Evolutionary conservation across 2,113 vertebrate species (phyloP).

Genomic region (Sylvicapra grimmia): DNA sequence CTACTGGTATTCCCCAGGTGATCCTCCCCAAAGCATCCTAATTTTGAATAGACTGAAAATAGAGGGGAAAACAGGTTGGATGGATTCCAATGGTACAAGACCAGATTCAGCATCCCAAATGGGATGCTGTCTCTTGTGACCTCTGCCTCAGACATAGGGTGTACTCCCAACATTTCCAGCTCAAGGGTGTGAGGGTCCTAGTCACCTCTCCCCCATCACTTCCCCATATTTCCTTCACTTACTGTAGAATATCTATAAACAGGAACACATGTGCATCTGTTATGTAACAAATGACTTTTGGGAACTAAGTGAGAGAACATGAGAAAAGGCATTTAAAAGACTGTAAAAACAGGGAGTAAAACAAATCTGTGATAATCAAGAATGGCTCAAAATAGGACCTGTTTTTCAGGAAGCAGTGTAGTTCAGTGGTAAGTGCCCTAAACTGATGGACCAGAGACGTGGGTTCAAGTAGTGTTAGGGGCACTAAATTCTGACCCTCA

Average conservation of each 20-base stretch:
- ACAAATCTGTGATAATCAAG: conserved; percentile 49
- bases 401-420: not conserved
- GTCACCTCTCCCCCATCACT: not conserved
- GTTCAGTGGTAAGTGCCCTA: not conserved
- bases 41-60: conserved; percentile 6
- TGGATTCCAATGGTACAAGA: not conserved
- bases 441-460: not conserved
- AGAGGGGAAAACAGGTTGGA: not conserved
- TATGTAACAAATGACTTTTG: conserved; percentile 65
- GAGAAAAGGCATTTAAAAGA: conserved; percentile 48
- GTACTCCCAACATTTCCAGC: not conserved
- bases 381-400: not conserved
- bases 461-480: not conserved
- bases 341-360: conserved; percentile 21
- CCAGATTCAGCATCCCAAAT: not conserved
- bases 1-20: conserved; percentile 7
- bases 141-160: not conserved
- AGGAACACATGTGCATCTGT: conserved; percentile 64
- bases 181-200: not conserved
- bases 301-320: conserved; percentile 63
- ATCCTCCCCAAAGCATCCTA: not conserved
- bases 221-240: conserved; percentile 42
- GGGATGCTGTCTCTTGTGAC: not conserved
- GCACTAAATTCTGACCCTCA: not conserved
- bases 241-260: conserved; percentile 59